Base-by-base conservation (phyloP, 2,113 vertebrate species). In the Pygoscelis antarcticus region DNA sequence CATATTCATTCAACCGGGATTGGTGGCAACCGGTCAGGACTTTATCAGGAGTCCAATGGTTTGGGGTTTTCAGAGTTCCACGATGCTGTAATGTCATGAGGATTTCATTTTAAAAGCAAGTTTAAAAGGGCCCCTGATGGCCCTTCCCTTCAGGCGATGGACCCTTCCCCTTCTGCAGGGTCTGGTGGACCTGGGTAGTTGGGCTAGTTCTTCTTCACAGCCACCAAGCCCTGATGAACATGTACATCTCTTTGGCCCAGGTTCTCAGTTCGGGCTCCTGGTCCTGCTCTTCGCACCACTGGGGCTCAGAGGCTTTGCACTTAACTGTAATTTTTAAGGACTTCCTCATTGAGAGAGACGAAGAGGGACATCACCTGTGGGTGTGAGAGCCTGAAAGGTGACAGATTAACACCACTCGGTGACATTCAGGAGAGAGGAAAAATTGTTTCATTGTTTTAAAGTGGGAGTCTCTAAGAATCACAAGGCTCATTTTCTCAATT, bases 21-120 rank as follows among this genome's bases (percentile, higher is more conserved):
- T 42, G n/a, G 42, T 66, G 11, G 8, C 36, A 68, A 52, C 40
- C 0, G 0, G 23, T 42, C 42, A 74, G 69, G 32, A 78, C n/a
- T 46, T 54, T 22, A 57, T 30, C 23, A 66, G 8, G 27, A 75
- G 27, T 49, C 25, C 0, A 0, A 15, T 62, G 9, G 10, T 78
- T 42, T 70, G 32, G 27, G 17, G 8, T 7, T 80, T 78, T 70
- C 27, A 30, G 46, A 80, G 32, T 57, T 69, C 75, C 20, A 5
- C 40, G 36, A 2, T 16, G 11, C 14, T 64, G 20, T 60, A 71
- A 64, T 29, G 13, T 55, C 38, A n/a, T 6, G 11, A 89, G 7
- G 36, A 90, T 82, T 84, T 71, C 2, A 66, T 82, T 62, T 61
- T 29, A 68, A 42, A 69, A 57, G 16, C 19, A 88, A 77, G 8